These are phyloP conservation scores for Ormyrus rosae DNA, from an alignment of 2,888 invertebrate species.

Conservation along the genomic window DNA sequence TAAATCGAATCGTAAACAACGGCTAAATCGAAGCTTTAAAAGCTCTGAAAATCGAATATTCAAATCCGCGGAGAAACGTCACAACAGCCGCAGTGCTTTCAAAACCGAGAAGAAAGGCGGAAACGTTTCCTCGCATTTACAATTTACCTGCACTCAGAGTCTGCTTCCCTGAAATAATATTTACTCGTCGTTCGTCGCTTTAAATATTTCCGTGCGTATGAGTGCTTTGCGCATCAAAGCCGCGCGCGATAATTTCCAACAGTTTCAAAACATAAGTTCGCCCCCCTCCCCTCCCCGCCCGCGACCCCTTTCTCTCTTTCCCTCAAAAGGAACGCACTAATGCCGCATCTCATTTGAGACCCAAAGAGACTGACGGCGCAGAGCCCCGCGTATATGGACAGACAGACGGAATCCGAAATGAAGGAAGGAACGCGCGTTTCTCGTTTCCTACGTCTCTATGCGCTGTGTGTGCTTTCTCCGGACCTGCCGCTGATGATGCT, in stretches of 20 bases:
- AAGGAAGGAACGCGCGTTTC: not conserved
- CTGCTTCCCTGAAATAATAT: constrained; percentile 15
- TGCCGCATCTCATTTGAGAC: constrained; percentile 17
- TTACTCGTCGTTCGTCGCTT: constrained; percentile 4
- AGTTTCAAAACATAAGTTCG: constrained; percentile 12
- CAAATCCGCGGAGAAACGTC: too few relatives aligned
- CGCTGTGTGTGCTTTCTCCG: not conserved
- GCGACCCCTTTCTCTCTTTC: not conserved
- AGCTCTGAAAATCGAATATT: too few relatives aligned
- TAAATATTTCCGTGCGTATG: constrained; percentile 9
- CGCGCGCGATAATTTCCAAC: constrained; percentile 34
- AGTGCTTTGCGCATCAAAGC: not conserved
- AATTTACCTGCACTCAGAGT: not conserved
- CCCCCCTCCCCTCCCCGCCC: not conserved
- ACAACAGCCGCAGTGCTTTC: too few relatives aligned
- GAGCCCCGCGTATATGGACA: not conserved
- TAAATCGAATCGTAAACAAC: too few relatives aligned
- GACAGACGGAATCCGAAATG: constrained; percentile 35
- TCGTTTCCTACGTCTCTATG: not conserved
- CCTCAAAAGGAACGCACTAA: constrained; percentile 16
- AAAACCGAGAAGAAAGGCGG: too few relatives aligned
- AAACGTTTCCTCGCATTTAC: not conserved
- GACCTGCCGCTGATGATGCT: not conserved
- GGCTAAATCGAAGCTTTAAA: too few relatives aligned
- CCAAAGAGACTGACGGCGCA: not conserved